These are phyloP conservation scores for Villa cingulata DNA, from an alignment of 2,888 invertebrate species.

Conservation along the genomic window DNA sequence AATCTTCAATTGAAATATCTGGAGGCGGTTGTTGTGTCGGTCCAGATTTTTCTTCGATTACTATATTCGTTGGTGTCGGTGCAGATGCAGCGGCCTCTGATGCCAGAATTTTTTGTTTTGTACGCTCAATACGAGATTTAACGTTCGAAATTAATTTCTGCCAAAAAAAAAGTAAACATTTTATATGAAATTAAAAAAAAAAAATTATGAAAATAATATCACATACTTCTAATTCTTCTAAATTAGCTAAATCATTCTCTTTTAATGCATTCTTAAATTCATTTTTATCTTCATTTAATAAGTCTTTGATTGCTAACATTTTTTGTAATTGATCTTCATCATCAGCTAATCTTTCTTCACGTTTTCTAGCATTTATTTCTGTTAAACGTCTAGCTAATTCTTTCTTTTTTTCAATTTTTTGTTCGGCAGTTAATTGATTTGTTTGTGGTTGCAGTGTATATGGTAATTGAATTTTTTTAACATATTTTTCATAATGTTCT, in stretches of 20 bases:
- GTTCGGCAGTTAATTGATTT: slow-evolving; percentile 45
- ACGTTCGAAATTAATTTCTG: slow-evolving; percentile 17
- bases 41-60: slow-evolving; percentile 19
- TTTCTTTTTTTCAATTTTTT: slow-evolving; percentile 73
- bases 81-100: slow-evolving; percentile 39
- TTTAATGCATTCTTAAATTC: slow-evolving; percentile 61
- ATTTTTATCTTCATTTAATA: slow-evolving; percentile 61
- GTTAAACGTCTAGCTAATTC: slow-evolving; percentile 72
- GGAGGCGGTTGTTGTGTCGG: slow-evolving; percentile 28
- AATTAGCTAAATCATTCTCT: slow-evolving; percentile 59
- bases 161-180: not conserved
- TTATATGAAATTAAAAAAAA: no score
- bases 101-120: slow-evolving; percentile 54
- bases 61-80: not conserved
- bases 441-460: slow-evolving; percentile 50
- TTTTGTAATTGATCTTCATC: slow-evolving; percentile 77
- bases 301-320: slow-evolving; percentile 58
- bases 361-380: slow-evolving; percentile 78
- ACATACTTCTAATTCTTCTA: slow-evolving; percentile 65
- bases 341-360: slow-evolving; percentile 74
- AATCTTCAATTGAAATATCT: slow-evolving; percentile 24
- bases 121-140: slow-evolving; percentile 44
- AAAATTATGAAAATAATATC: slow-evolving; percentile 20
- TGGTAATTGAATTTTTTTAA: slow-evolving; percentile 75
- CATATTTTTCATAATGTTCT: slow-evolving; percentile 70